Conservation (phyloP, 2,888 invertebrate genomes). For the Xanthorhoe spadicearia region DNA sequence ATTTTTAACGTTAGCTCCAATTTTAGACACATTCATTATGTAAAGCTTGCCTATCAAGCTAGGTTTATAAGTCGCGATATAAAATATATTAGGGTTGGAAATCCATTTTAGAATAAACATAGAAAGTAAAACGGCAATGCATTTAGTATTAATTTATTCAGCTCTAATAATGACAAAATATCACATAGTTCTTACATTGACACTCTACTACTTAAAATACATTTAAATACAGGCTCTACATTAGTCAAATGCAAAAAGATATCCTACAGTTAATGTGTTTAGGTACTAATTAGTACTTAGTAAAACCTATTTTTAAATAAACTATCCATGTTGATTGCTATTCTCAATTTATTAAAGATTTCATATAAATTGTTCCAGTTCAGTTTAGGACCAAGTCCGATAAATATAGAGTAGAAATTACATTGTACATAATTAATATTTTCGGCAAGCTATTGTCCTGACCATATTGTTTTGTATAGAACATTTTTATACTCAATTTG, state of each 20-base stretch:
- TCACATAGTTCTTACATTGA: constrained; percentile 66
- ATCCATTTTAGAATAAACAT: background rate
- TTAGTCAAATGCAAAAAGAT: constrained; percentile 38
- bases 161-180: constrained; percentile 42
- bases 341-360: background rate
- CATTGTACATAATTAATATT: constrained; percentile 7
- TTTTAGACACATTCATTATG: constrained; percentile 7
- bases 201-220: constrained; percentile 48
- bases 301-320: constrained; percentile 1
- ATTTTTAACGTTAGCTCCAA: constrained; percentile 1
- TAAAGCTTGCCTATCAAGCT: constrained; percentile 1
- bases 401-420: background rate
- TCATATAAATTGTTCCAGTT: background rate
- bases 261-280: constrained; percentile 15
- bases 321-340: background rate
- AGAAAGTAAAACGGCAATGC: constrained; percentile 8
- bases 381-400: constrained; percentile 12
- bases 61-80: background rate
- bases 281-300: constrained; percentile 15
- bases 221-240: constrained; percentile 42
- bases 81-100: background rate
- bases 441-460: constrained; percentile 15
- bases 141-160: constrained; percentile 31
- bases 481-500: constrained; percentile 3
- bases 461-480: constrained; percentile 3